Conservation (phyloP, 2,113 vertebrate species). For the Trematocara marginatum region DNA sequence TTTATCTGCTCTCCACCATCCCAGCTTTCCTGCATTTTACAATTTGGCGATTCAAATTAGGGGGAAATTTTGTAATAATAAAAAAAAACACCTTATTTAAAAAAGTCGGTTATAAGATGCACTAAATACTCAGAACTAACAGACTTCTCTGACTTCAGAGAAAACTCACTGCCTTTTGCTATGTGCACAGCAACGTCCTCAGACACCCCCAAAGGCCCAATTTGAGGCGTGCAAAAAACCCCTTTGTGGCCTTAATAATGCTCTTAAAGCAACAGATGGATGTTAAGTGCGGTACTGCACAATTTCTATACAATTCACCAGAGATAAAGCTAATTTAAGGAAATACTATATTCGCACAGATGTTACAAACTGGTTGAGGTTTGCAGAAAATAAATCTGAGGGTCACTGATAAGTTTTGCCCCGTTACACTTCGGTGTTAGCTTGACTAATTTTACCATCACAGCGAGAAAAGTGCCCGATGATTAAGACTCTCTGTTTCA, state of each 20-base stretch:
- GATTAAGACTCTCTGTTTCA: background rate
- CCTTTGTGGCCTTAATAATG: background rate
- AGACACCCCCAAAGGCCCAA: background rate
- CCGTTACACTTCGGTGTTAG: background rate
- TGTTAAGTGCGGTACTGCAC: accelerated
- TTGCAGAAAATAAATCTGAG: background rate
- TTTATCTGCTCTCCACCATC: background rate
- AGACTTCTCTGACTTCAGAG: background rate
- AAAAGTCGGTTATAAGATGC: accelerated
- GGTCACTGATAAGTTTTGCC: background rate
- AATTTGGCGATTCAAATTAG: background rate
- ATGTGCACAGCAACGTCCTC: background rate
- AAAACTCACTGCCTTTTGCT: background rate
- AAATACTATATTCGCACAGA: background rate
- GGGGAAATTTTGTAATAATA: background rate
- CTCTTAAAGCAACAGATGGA: background rate
- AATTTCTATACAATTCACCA: background rate
- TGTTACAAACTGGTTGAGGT: background rate
- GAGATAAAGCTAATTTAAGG: background rate
- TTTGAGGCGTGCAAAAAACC: background rate
- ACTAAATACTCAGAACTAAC: background rate
- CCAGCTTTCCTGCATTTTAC: background rate
- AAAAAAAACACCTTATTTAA: background rate
- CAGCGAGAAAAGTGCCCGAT: background rate
- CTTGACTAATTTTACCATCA: background rate